A percentile compares a stretch with the other conserved stretches of the same genome.
Evolutionary conservation across 2,888 invertebrate genomes (phyloP).

Genomic region (Rhingia rostrata): DNA sequence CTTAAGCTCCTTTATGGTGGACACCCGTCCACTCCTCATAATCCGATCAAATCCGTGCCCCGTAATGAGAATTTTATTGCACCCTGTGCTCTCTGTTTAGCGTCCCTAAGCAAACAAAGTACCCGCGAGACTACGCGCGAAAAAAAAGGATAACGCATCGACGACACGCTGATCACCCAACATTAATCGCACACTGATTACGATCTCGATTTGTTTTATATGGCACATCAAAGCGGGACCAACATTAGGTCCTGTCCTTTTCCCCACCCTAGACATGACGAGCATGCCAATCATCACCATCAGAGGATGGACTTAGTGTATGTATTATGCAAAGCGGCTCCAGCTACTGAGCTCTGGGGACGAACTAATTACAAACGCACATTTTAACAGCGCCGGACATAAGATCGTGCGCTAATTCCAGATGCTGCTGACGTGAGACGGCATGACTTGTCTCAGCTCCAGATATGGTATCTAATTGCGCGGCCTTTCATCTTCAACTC

Average conservation of each 20-base stretch:
- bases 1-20: constrained; percentile 43
- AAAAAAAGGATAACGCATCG: constrained; percentile 33
- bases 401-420: constrained; percentile 38
- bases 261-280: background rate
- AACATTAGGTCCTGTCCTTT: constrained; percentile 39
- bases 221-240: constrained; percentile 49
- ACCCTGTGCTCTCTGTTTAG: constrained; percentile 40
- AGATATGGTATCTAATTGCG: constrained; percentile 53
- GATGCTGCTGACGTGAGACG: constrained; percentile 57
- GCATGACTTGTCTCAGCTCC: constrained; percentile 41
- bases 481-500: constrained; percentile 24
- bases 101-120: constrained; percentile 48
- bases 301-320: background rate
- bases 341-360: constrained; percentile 22
- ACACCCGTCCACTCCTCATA: constrained; percentile 48
- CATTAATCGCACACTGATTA: constrained; percentile 68
- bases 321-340: constrained; percentile 53
- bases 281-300: constrained; percentile 36
- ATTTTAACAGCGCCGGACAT: constrained; percentile 50
- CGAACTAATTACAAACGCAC: constrained; percentile 63
- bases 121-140: background rate
- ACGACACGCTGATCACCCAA: constrained; percentile 44
- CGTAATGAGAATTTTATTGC: constrained; percentile 66
- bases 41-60: constrained; percentile 47
- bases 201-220: constrained; percentile 65